These are phyloP conservation scores for Chiloscyllium punctatum DNA, from an alignment of 2,797 vertebrate species.

Conservation along the genomic window DNA sequence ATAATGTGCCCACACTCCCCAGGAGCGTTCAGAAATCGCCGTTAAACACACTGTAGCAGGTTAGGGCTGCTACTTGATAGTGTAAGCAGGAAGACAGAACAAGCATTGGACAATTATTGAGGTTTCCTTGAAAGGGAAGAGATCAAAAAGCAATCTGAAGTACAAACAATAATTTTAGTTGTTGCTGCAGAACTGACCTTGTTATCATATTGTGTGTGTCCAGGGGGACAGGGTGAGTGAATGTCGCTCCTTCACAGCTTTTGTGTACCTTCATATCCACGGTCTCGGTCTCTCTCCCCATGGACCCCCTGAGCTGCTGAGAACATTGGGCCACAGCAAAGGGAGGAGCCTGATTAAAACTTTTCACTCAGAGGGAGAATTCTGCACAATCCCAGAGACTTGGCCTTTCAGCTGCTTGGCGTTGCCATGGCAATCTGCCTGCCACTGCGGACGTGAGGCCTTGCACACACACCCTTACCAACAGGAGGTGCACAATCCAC, in stretches of 20 bases:
- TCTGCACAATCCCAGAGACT: not conserved
- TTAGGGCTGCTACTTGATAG: not conserved
- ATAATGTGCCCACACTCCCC: not conserved
- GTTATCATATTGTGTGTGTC: not conserved
- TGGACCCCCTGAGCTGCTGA: not conserved
- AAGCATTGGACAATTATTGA: not conserved
- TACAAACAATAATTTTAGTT: not conserved
- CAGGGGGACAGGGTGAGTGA: not conserved
- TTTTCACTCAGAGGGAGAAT: not conserved
- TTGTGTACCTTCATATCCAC: not conserved
- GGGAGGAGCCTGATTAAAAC: not conserved
- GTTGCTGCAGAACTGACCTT: not conserved
- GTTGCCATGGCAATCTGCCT: not conserved
- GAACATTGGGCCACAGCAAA: not conserved
- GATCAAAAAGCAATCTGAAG: not conserved
- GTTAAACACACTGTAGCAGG: not conserved
- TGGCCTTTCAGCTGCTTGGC: not conserved
- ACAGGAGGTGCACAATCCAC: not conserved
- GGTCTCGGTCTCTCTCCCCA: not conserved
- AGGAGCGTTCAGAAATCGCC: not conserved
- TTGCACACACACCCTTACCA: not conserved
- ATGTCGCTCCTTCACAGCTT: not conserved
- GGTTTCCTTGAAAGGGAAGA: not conserved
- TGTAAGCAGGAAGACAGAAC: not conserved
- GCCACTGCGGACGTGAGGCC: not conserved